These are phyloP conservation scores for Chymomyza amoena DNA, from an alignment of 2,888 invertebrate species.

Conservation along the genomic window DNA sequence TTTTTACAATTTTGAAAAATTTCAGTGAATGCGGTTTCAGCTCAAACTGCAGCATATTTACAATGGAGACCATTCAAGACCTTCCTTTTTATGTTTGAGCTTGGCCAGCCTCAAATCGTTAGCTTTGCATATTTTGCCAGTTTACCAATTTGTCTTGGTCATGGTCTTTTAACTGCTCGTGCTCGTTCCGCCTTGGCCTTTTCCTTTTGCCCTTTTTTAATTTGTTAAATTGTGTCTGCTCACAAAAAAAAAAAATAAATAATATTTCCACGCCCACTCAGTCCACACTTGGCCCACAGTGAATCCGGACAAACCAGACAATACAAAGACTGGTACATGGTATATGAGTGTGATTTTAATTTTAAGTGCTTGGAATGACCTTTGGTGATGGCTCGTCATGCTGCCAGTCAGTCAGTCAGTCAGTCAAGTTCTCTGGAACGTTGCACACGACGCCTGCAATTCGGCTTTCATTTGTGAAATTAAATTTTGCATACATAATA, in stretches of 20 bases:
- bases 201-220: slow-evolving; percentile 42
- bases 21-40: too few species aligned
- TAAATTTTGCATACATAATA: slow-evolving; percentile 66
- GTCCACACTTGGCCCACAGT: neutral
- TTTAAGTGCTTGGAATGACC: slow-evolving; percentile 40
- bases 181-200: slow-evolving; percentile 23
- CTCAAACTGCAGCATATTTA: too few species aligned
- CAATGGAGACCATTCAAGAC: too few species aligned
- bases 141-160: slow-evolving; percentile 33
- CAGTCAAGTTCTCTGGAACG: slow-evolving; percentile 9
- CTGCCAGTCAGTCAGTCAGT: slow-evolving; percentile 13
- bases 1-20: too few species aligned
- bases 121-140: slow-evolving; percentile 26
- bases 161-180: slow-evolving; percentile 38
- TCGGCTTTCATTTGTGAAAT: slow-evolving; percentile 58
- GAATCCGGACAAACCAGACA: slow-evolving; percentile 21
- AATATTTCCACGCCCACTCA: neutral
- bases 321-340: slow-evolving; percentile 17
- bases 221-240: slow-evolving; percentile 65
- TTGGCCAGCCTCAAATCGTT: neutral
- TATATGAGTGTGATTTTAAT: slow-evolving; percentile 35
- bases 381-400: slow-evolving; percentile 15
- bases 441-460: slow-evolving; percentile 2
- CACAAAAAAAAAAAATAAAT: slow-evolving; percentile 11
- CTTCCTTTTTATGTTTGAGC: neutral